Conservation (phyloP, 92 coral and sea anemone genomes). For the Porites evermanni region DNA sequence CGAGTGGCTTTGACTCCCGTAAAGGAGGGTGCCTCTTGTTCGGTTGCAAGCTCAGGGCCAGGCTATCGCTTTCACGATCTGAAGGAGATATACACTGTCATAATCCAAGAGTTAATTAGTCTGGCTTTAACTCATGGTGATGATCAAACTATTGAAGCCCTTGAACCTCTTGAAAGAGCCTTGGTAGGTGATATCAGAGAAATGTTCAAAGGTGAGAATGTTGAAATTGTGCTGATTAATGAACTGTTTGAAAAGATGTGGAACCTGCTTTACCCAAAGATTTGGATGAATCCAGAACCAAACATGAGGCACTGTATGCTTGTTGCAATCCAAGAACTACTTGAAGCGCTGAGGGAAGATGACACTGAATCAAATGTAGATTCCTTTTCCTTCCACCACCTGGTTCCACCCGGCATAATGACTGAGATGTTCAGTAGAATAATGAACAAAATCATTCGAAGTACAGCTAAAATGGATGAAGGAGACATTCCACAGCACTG, state of each 20-base stretch:
- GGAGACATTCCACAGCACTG: slow-evolving; percentile 15
- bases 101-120: neutral
- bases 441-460: neutral
- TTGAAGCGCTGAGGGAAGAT: neutral
- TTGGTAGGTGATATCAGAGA: slow-evolving; percentile 6
- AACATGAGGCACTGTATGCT: slow-evolving; percentile 29
- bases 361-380: neutral
- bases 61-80: slow-evolving; percentile 4
- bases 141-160: neutral
- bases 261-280: neutral
- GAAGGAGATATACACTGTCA: neutral
- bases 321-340: neutral
- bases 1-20: neutral
- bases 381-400: slow-evolving; percentile 10
- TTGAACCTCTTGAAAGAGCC: slow-evolving; percentile 2
- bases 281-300: neutral
- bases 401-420: slow-evolving; percentile 4
- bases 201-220: neutral
- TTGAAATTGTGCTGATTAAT: neutral
- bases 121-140: neutral
- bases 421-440: neutral
- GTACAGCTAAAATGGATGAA: neutral
- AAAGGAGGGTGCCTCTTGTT: neutral
- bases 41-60: neutral
- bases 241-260: neutral